Percentiles rank a stretch among this genome's conserved stretches.
Evolutionary conservation across 2,797 vertebrate genomes (phyloP).

Genomic region (Alauda arvensis): DNA sequence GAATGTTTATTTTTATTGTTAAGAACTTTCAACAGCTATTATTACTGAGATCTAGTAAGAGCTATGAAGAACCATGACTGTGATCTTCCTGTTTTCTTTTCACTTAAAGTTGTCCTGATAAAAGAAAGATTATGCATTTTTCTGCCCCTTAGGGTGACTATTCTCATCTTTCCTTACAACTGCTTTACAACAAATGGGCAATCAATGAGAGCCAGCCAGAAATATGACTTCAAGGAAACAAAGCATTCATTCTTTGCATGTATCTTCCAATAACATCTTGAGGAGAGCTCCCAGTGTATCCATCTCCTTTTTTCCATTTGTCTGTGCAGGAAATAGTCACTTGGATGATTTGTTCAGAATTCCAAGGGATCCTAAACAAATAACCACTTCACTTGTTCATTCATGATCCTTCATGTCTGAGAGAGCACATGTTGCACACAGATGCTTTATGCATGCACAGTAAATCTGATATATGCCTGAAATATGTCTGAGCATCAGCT

Average conservation of each 20-base stretch:
- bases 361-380: not conserved
- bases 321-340: not conserved
- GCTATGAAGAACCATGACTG: not conserved
- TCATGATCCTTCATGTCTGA: not conserved
- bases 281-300: not conserved
- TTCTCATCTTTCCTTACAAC: not conserved
- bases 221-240: not conserved
- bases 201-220: not conserved
- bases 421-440: not conserved
- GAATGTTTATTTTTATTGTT: not conserved
- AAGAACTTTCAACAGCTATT: not conserved
- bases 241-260: not conserved
- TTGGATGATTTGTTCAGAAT: not conserved
- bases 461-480: not conserved
- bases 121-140: not conserved
- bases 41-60: not conserved
- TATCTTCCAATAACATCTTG: not conserved
- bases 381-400: not conserved
- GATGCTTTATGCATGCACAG: not conserved
- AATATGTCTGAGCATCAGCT: not conserved
- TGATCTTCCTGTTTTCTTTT: not conserved
- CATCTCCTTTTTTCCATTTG: not conserved
- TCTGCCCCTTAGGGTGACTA: not conserved
- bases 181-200: not conserved
- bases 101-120: not conserved